Percentiles rank a stretch among this genome's conserved stretches.
These are phyloP conservation scores for Drosophila miranda DNA, from an alignment of 1,140 invertebrate species.

Conservation along the genomic window DNA sequence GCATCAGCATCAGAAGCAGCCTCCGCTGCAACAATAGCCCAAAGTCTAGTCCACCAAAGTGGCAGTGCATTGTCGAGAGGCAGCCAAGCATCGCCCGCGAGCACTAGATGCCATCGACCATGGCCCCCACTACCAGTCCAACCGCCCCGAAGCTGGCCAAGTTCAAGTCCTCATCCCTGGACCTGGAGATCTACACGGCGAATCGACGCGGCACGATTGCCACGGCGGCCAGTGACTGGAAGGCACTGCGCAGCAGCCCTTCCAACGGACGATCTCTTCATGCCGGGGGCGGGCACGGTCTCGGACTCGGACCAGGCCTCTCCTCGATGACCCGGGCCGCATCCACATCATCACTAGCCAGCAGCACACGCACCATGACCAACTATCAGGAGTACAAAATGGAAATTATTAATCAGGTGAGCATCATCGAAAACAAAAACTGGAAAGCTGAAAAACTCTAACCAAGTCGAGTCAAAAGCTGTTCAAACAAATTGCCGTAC, in stretches of 20 bases:
- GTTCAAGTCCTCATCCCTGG: constrained; percentile 73
- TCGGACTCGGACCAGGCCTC: constrained; percentile 9
- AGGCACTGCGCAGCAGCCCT: constrained; percentile 44
- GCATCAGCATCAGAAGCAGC: constrained; percentile 8
- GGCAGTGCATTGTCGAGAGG: constrained; percentile 20
- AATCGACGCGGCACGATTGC: constrained; percentile 70
- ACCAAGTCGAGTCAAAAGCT: constrained; percentile 37
- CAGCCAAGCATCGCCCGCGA: constrained; percentile 41
- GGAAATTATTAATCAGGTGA: constrained; percentile 80
- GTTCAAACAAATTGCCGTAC: constrained; percentile 51
- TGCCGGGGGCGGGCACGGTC: constrained; percentile 18
- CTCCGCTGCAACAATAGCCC: constrained; percentile 22
- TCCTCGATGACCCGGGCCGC: constrained; percentile 66
- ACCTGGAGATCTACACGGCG: constrained; percentile 72
- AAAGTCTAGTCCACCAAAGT: too few relatives aligned
- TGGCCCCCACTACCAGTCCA: constrained; percentile 50
- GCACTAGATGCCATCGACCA: constrained; percentile 39
- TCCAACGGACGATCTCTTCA: constrained; percentile 53
- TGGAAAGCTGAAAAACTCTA: not conserved
- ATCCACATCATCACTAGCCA: constrained; percentile 74
- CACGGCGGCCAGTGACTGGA: constrained; percentile 67
- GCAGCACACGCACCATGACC: constrained; percentile 73
- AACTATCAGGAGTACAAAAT: constrained; percentile 81
- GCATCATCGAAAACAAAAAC: constrained; percentile 1
- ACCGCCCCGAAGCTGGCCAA: constrained; percentile 54